Conservation (phyloP, 2,888 invertebrate genomes). For the Lepidochitona cinerea region DNA sequence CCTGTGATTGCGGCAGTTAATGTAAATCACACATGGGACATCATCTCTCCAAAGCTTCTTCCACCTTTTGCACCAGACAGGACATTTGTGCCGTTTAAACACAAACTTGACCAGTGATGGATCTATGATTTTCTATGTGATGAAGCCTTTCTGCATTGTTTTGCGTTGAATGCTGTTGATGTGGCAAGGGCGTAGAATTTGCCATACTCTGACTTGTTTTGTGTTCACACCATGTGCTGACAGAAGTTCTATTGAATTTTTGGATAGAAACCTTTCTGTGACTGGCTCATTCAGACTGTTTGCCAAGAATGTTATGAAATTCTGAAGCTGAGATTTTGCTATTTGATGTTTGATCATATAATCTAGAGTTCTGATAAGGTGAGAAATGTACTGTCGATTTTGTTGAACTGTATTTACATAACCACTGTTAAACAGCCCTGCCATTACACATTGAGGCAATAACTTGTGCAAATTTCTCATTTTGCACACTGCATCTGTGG, state of each 20-base stretch:
- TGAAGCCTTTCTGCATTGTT: too few relatives aligned
- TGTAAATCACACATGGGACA: background rate
- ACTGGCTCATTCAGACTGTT: background rate
- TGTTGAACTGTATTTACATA: background rate
- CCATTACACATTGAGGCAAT: background rate
- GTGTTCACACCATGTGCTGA: background rate
- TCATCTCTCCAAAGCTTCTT: constrained; percentile 3
- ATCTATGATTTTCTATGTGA: too few relatives aligned
- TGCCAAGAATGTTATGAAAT: background rate
- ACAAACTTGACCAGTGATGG: too few relatives aligned
- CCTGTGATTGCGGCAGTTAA: constrained; percentile 4
- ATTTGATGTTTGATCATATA: background rate
- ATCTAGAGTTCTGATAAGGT: background rate
- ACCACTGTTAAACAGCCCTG: background rate
- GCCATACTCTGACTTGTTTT: background rate
- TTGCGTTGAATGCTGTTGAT: too few relatives aligned
- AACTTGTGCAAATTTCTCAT: too few relatives aligned
- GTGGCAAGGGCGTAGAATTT: too few relatives aligned
- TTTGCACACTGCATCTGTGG: too few relatives aligned
- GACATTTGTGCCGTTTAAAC: background rate
- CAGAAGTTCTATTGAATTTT: background rate
- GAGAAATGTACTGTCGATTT: background rate
- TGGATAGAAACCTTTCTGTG: background rate
- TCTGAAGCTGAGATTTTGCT: background rate
- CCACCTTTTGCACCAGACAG: constrained; percentile 1